phyloP scores from a whole-genome alignment of 2,797 vertebrate species.

The Threskiornis aethiopicus region DNA sequence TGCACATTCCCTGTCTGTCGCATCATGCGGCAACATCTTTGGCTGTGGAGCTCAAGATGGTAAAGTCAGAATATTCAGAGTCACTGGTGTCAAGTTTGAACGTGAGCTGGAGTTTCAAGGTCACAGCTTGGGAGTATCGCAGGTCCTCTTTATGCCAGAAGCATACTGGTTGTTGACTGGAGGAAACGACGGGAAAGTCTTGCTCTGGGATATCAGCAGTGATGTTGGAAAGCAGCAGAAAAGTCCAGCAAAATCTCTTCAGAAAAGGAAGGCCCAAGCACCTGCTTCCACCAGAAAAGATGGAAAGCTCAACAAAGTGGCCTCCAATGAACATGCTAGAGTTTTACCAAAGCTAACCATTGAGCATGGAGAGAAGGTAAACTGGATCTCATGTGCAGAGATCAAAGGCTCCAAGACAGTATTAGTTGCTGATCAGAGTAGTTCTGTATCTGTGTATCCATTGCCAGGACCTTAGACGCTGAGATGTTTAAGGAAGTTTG shows the following conservation, averaged over 20 bases:
- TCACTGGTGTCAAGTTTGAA: conserved; percentile 84
- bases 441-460: conserved; percentile 81
- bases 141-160: conserved; percentile 88
- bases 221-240: conserved; percentile 73
- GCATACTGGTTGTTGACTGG: conserved; percentile 86
- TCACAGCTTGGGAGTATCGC: conserved; percentile 88
- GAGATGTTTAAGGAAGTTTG: not conserved
- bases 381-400: conserved; percentile 86
- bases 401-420: conserved; percentile 84
- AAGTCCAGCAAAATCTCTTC: conserved; percentile 65
- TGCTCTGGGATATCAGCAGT: conserved; percentile 87
- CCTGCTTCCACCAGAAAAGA: conserved; percentile 14
- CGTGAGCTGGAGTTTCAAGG: conserved; percentile 81
- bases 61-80: conserved; percentile 84
- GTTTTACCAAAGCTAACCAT: conserved; percentile 82
- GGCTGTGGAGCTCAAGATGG: conserved; percentile 92
- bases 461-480: conserved; percentile 65
- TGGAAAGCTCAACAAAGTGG: conserved; percentile 8
- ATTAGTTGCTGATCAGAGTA: conserved; percentile 90
- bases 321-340: conserved; percentile 18
- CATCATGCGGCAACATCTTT: conserved; percentile 87
- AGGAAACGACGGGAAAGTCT: conserved; percentile 89
- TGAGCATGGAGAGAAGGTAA: conserved; percentile 90
- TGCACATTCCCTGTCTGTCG: conserved; percentile 87
- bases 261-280: conserved; percentile 62